phyloP scores from a whole-genome alignment of 2,113 vertebrate genomes.

The Chaetura pelagica region DNA sequence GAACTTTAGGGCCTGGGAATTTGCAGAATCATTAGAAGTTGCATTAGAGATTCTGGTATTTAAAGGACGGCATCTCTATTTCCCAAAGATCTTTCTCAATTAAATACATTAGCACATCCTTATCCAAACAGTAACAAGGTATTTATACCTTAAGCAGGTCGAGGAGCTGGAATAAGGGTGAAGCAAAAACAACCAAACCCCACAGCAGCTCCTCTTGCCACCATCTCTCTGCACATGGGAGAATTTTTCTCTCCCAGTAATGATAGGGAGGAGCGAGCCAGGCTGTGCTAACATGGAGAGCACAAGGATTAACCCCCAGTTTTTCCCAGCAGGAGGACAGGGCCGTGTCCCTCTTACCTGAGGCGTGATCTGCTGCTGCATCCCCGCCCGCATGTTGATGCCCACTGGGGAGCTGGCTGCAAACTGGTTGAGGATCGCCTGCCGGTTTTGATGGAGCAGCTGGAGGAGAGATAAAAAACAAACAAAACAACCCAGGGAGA shows the following conservation, averaged over 20 bases:
- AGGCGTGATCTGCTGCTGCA: slow-evolving; percentile 85
- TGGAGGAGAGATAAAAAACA: not conserved
- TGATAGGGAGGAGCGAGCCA: not conserved
- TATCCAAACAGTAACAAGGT: not conserved
- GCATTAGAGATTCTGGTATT: not conserved
- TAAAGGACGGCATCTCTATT: not conserved
- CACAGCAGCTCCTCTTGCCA: not conserved
- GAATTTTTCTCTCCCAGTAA: not conserved
- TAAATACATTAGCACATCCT: not conserved
- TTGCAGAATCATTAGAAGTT: not conserved
- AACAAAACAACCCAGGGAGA: not conserved
- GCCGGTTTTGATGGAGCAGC: slow-evolving; percentile 87
- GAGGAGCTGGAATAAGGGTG: not conserved
- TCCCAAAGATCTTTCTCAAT: not conserved
- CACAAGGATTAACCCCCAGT: accelerated
- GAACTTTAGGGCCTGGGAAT: not conserved
- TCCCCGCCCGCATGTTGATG: slow-evolving; percentile 84
- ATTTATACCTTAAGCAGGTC: not conserved
- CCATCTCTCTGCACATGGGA: accelerated
- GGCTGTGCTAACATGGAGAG: not conserved
- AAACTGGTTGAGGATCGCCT: slow-evolving; percentile 86
- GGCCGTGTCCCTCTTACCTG: slow-evolving; percentile 74
- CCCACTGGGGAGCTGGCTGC: slow-evolving; percentile 82
- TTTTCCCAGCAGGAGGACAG: not conserved
- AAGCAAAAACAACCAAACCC: not conserved